Evolutionary conservation across 2,797 vertebrate genomes (phyloP), one percentile per base, ranked within the genome.

Genomic region (Caiman crocodilus): DNA sequence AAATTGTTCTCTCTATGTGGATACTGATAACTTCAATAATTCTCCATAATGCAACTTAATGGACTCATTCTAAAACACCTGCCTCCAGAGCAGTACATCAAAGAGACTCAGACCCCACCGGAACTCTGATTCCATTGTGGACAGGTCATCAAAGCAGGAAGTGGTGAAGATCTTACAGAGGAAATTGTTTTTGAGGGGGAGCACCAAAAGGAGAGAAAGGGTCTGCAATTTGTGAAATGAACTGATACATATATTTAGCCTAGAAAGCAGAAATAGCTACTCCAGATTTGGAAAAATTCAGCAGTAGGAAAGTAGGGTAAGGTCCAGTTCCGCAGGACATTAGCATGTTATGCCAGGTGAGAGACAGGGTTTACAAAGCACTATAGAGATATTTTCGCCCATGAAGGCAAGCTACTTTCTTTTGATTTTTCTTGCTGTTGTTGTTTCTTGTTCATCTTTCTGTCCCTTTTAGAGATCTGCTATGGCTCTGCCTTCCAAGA

Each of bases 211-310:
- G n/a, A 76, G 28, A 82, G 67, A 25, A 32, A 71, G 69, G 35
- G 67, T 32, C 0, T 1, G 28, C n/a, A 8, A 42, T 82, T 79
- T 56, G 79, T 75, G 32, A 87, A 84, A 67, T 64, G 30, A 42
- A 18, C 63, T 87, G n/a, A 87, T 30, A 91, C 82, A 92, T 23
- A 26, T n/a, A 32, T 42, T 73, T 84, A 79, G 74, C n/a, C 84
- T 18, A 61, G 64, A 23, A 86, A 88, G 28, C 55, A 56, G 71
- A 84, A 90, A 65, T 4, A 64, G 55, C 26, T 63, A 58, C 14
- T 59, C 50, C 76, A 90, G 64, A 76, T 89, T 84, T 87, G 78
- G 55, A 82, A 65, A 80, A 14, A 0, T 1, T 32, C 30, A 58
- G 16, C 57, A 76, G 55, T 15, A 57, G 26, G 20, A 26, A 7